A percentile compares a stretch with the other conserved stretches of the same genome.
Evolutionary conservation across 2,888 invertebrate species (phyloP).

Genomic region (Entomobrya proxima): DNA sequence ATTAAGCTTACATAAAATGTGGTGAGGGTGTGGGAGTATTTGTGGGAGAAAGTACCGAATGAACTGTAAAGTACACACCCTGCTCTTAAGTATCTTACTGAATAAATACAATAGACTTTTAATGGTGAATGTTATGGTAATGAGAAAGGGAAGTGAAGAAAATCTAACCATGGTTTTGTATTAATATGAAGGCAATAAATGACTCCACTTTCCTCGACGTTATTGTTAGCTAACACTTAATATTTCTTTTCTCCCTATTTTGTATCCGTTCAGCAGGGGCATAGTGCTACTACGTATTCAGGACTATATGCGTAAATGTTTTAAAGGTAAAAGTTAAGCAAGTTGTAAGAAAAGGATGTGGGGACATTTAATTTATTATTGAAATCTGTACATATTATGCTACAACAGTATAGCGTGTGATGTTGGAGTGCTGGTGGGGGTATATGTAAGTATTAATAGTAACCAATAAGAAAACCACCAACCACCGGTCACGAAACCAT

Average conservation of each 20-base stretch:
- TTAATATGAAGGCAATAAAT: constrained; percentile 48
- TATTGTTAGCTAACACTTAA: constrained; percentile 41
- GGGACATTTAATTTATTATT: too few relatives aligned
- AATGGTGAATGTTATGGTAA: not conserved
- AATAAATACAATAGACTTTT: not conserved
- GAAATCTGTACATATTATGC: too few relatives aligned
- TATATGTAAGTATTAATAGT: not conserved
- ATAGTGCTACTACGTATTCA: not conserved
- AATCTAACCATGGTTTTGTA: not conserved
- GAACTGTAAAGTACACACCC: not conserved
- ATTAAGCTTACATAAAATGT: constrained; percentile 22
- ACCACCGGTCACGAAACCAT: constrained; percentile 29
- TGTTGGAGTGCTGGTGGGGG: not conserved
- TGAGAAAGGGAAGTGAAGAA: constrained; percentile 4
- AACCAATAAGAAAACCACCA: constrained; percentile 19
- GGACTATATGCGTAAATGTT: not conserved
- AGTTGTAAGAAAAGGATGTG: not conserved
- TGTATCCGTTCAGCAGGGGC: not conserved
- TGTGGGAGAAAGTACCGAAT: not conserved
- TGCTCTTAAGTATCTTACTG: not conserved
- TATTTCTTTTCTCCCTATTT: not conserved
- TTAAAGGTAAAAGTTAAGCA: not conserved
- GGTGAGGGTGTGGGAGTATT: not conserved
- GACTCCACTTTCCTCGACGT: constrained; percentile 39
- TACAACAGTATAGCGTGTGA: not conserved